These are phyloP conservation scores for Galagoides demidoff DNA, from an alignment of 2,797 vertebrate species.

Conservation along the genomic window DNA sequence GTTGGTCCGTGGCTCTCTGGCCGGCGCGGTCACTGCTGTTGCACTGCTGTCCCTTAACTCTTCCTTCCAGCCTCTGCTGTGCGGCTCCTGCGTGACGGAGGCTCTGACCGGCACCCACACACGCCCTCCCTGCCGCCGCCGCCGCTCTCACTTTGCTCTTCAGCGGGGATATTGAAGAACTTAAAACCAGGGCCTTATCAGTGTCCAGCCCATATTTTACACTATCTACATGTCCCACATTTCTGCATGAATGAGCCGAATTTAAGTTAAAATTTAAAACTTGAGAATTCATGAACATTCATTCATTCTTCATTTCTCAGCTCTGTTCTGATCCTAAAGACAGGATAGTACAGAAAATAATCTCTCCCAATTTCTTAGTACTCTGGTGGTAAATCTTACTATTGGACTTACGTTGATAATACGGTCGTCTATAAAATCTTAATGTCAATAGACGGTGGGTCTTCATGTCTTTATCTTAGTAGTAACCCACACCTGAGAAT, in stretches of 20 bases:
- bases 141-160: background rate
- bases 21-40: background rate
- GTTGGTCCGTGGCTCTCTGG: background rate
- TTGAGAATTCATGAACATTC: background rate
- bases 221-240: background rate
- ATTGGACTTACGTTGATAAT: background rate
- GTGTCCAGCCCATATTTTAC: background rate
- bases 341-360: background rate
- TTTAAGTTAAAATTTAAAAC: conserved; percentile 43
- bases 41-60: background rate
- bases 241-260: background rate
- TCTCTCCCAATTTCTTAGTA: background rate
- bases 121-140: background rate
- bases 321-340: background rate
- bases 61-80: background rate
- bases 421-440: conserved; percentile 25
- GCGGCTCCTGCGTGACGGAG: background rate
- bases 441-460: background rate
- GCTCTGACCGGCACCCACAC: background rate
- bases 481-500: background rate
- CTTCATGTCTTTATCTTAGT: background rate
- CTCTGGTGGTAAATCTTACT: background rate
- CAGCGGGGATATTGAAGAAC: background rate
- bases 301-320: background rate
- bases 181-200: background rate